Evolutionary conservation across 35 echinoderm and acorn worm genomes (phyloP), one percentile per base, ranked within the genome.

Genomic region (Antedon bifida): DNA sequence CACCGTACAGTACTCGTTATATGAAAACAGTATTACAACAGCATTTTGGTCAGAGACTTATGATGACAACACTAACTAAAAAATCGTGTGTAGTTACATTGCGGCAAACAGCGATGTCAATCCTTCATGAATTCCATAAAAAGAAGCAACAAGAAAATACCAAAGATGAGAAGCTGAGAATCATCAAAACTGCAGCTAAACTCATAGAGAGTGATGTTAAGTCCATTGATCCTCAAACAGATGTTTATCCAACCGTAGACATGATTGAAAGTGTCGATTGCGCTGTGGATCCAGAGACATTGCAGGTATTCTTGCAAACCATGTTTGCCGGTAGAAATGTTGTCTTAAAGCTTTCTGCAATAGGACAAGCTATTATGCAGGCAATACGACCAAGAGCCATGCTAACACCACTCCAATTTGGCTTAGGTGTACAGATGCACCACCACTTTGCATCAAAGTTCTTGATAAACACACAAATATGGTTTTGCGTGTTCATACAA

Each of bases 91-190:
- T 75, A 29, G 74, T 75, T 29, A 75, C 74, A 28, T 75, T 42
- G 38, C 38, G 42, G 44, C 13, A 33, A 29, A 84, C 82, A 73
- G 82, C 82, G 0, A 13, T 31, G 10, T 73, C 42, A 84, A 73
- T 84, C 26, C 82, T 84, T 28, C 82, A 73, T 74, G 82, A 84
- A 30, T 84, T 84, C 32, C 82, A 84, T 33, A 56, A 74, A 33
- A 0, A 84, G 32, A 10, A 30, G 21, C 9, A 84, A 33, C 26
- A 1, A 0, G 44, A 84, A 8, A 77, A 85, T 36, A 5, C 33
- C 16, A 73, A 73, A 36, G 56, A 56, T 2, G 82, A 84, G 56
- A 84, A 84, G 28, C 42, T 73, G 56, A 84, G 30, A 32, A 80
- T 80, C 30, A 0, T 74, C 42, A 36, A 35, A 78, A 85, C 84